Conservation (phyloP, 2,888 invertebrate species). For the Creontiades dilutus region DNA sequence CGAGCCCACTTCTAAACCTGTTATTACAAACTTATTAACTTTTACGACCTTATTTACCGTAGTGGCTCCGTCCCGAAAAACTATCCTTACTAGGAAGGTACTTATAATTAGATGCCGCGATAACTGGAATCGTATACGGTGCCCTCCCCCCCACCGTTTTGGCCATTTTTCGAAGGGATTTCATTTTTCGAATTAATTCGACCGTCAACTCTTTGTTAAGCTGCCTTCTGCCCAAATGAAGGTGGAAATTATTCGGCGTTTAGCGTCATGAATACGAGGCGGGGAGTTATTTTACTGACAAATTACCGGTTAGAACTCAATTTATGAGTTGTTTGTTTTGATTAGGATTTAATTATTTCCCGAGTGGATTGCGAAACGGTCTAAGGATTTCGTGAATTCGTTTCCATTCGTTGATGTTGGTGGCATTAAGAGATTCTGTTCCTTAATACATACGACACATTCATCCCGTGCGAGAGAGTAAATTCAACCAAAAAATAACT, state of each 20-base stretch:
- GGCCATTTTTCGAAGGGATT: background rate
- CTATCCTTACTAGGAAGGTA: background rate
- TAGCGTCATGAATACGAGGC: background rate
- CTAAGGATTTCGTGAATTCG: background rate
- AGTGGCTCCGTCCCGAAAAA: slow-evolving; percentile 4
- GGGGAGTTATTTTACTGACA: background rate
- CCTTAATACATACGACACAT: no score
- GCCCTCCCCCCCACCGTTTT: background rate
- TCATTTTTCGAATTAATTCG: background rate
- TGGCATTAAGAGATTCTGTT: no score
- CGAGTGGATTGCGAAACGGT: background rate
- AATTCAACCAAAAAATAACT: no score
- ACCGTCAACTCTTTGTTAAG: background rate
- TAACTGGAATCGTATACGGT: background rate
- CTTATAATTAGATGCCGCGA: slow-evolving; percentile 12
- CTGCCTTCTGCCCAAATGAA: background rate
- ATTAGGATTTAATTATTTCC: background rate
- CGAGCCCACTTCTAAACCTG: slow-evolving; percentile 30
- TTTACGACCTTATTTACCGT: slow-evolving; percentile 56
- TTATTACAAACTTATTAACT: slow-evolving; percentile 59
- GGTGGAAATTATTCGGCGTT: slow-evolving; percentile 31
- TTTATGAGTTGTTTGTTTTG: slow-evolving; percentile 25
- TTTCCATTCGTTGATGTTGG: no score
- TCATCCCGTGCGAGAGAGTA: no score
- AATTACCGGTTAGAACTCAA: slow-evolving; percentile 15